Percentiles rank a stretch among this genome's conserved stretches.
phyloP scores from a whole-genome alignment of 2,797 vertebrate genomes.

The Naso thynnoides region DNA sequence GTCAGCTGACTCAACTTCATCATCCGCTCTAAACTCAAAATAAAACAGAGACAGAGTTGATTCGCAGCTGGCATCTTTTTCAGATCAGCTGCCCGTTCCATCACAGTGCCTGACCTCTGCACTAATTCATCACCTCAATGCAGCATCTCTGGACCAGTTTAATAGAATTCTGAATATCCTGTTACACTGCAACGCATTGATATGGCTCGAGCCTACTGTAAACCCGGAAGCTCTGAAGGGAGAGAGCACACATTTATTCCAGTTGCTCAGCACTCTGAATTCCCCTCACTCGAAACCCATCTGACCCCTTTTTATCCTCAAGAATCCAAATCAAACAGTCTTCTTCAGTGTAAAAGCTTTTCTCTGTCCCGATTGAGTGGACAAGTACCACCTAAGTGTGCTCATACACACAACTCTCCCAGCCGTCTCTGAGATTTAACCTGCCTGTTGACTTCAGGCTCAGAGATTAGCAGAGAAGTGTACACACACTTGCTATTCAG shows the following conservation, averaged over 20 bases:
- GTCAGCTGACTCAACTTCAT: too few species aligned
- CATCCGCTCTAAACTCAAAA: too few species aligned
- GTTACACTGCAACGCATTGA: too few species aligned
- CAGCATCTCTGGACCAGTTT: too few species aligned
- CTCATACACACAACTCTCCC: constrained; percentile 45
- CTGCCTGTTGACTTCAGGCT: constrained; percentile 74
- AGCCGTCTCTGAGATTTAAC: constrained; percentile 72
- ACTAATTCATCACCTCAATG: too few species aligned
- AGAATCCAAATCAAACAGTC: constrained; percentile 68
- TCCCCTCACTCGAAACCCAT: constrained; percentile 35
- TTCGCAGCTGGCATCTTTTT: too few species aligned
- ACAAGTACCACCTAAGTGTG: constrained; percentile 59
- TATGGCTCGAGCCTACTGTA: not conserved
- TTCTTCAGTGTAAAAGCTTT: constrained; percentile 54
- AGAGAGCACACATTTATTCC: constrained; percentile 9
- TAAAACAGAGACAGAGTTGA: too few species aligned
- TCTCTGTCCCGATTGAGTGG: constrained; percentile 50
- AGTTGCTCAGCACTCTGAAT: constrained; percentile 20
- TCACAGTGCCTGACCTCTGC: too few species aligned
- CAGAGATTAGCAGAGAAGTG: constrained; percentile 70
- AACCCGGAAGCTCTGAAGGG: constrained; percentile 3
- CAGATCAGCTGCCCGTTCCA: too few species aligned
- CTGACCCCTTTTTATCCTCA: constrained; percentile 48
- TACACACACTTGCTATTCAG: constrained; percentile 69
- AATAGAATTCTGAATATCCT: too few species aligned